A percentile compares a stretch with the other conserved stretches of the same genome.
These are phyloP conservation scores for Caenorhabditis drosophilae DNA, from an alignment of 2,888 invertebrate species.

Conservation along the genomic window DNA sequence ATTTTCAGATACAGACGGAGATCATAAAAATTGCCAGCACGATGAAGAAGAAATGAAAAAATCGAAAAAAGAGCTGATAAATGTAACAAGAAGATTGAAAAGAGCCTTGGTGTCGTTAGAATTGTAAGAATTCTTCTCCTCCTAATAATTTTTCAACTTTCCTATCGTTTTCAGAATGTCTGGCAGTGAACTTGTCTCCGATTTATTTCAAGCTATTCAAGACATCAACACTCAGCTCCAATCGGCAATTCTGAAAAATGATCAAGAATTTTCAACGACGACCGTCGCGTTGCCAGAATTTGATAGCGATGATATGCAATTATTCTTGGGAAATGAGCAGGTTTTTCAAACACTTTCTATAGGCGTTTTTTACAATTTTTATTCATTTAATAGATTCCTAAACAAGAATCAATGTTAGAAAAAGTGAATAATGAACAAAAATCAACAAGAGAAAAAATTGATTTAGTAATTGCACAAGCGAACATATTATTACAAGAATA, in stretches of 20 bases:
- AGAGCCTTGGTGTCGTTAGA: constrained; percentile 22
- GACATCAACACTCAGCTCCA: constrained; percentile 17
- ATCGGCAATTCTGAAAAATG: constrained; percentile 14
- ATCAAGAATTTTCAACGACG: constrained; percentile 38
- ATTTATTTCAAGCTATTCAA: constrained; percentile 1
- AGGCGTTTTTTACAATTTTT: background rate
- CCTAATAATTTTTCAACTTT: background rate
- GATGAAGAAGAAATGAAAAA: constrained; percentile 4
- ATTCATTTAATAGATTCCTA: constrained; percentile 11
- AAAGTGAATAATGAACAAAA: constrained; percentile 11
- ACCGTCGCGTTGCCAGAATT: constrained; percentile 38
- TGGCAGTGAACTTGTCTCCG: constrained; percentile 3
- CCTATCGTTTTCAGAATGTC: constrained; percentile 7
- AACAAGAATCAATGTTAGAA: constrained; percentile 18
- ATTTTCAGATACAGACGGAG: constrained; percentile 15
- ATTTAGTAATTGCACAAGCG: constrained; percentile 20
- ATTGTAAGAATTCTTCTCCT: constrained; percentile 8
- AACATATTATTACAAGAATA: constrained; percentile 41
- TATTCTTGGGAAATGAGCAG: constrained; percentile 38
- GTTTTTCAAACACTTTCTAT: no score
- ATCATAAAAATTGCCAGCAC: constrained; percentile 22
- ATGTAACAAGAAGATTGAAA: constrained; percentile 40
- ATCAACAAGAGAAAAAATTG: constrained; percentile 5
- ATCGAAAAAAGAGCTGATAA: constrained; percentile 44
- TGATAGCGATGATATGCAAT: constrained; percentile 42